Evolutionary conservation across 2,797 vertebrate species (phyloP).

Genomic region (Lindbergichthys nudifrons): DNA sequence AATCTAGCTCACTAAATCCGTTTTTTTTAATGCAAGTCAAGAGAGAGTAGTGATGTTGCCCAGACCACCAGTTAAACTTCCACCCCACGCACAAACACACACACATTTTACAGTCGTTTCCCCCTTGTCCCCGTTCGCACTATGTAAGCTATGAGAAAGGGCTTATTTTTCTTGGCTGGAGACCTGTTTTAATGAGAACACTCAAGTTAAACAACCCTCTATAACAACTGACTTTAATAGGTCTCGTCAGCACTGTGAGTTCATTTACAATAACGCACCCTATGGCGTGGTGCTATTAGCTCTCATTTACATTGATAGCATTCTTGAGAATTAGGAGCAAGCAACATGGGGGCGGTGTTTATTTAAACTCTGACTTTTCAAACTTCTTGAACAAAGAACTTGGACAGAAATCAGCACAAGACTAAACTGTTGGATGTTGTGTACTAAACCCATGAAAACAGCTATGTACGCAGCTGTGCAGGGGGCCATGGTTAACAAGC

Average conservation of each 20-base stretch:
- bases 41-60: slow-evolving; percentile 61
- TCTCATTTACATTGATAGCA: slow-evolving; percentile 52
- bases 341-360: slow-evolving; percentile 37
- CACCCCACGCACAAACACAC: slow-evolving; percentile 18
- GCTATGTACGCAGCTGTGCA: slow-evolving; percentile 32
- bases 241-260: slow-evolving; percentile 66
- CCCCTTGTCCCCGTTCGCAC: slow-evolving; percentile 45
- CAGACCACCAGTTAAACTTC: slow-evolving; percentile 67
- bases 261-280: slow-evolving; percentile 74
- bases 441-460: slow-evolving; percentile 35
- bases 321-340: slow-evolving; percentile 57
- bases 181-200: slow-evolving; percentile 76
- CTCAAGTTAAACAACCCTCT: slow-evolving; percentile 73
- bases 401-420: slow-evolving; percentile 35
- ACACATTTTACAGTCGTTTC: slow-evolving; percentile 46
- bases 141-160: slow-evolving; percentile 64
- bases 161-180: slow-evolving; percentile 73
- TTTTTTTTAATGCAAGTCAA: slow-evolving; percentile 55
- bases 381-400: slow-evolving; percentile 49
- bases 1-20: slow-evolving; percentile 54
- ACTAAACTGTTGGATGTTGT: slow-evolving; percentile 13
- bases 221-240: slow-evolving; percentile 76
- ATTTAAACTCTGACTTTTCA: slow-evolving; percentile 63
- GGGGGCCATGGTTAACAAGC: slow-evolving; percentile 61
- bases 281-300: slow-evolving; percentile 58